Conservation (phyloP, 2,797 vertebrate species). For the Sphaeramia orbicularis region DNA sequence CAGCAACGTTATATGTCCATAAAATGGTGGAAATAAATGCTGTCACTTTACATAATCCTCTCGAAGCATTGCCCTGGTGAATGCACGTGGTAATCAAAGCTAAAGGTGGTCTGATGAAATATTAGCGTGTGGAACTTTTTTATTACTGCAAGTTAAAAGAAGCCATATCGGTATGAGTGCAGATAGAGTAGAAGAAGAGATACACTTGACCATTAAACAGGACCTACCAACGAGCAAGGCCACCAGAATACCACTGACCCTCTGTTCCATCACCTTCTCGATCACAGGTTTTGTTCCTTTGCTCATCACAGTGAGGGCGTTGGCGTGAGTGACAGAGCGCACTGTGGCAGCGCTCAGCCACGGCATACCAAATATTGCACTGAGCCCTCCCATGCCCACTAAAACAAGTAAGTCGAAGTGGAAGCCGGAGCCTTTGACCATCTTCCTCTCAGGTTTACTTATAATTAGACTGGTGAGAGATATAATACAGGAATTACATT, state of each 20-base stretch:
- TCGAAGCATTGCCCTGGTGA: too few relatives aligned
- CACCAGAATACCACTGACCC: conserved; percentile 93
- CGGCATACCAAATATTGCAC: conserved; percentile 93
- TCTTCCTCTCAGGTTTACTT: conserved; percentile 95
- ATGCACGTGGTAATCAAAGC: too few relatives aligned
- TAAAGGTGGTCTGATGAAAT: neutral
- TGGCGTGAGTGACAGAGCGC: conserved; percentile 94
- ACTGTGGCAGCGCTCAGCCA: conserved; percentile 98
- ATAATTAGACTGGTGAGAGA: conserved; percentile 89
- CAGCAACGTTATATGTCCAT: too few relatives aligned
- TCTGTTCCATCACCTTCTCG: conserved; percentile 93
- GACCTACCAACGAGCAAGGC: conserved; percentile 93
- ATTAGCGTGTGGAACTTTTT: too few relatives aligned
- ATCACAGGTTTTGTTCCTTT: conserved; percentile 88
- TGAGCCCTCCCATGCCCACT: conserved; percentile 93
- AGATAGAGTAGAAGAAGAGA: neutral
- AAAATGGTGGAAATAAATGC: too few relatives aligned
- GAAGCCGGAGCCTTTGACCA: conserved; percentile 96
- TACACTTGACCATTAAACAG: neutral
- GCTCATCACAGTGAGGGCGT: conserved; percentile 94
- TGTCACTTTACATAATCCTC: too few relatives aligned
- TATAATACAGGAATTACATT: neutral
- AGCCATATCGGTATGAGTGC: neutral
- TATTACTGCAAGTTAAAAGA: too few relatives aligned
- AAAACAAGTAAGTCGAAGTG: conserved; percentile 95